These are phyloP conservation scores for Tachina grossa DNA, from an alignment of 2,888 invertebrate species.

Conservation along the genomic window DNA sequence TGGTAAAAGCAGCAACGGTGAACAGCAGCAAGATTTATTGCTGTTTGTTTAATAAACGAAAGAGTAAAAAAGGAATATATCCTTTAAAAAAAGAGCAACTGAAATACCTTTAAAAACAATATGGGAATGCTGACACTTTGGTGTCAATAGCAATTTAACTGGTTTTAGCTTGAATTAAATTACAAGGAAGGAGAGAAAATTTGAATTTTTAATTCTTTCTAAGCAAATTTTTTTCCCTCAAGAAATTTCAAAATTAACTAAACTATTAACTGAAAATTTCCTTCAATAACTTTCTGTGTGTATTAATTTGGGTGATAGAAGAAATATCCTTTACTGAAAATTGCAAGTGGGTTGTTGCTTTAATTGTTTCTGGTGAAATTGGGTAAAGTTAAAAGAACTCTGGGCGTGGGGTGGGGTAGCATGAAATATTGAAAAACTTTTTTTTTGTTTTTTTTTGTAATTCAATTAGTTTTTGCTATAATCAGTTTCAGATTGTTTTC, in stretches of 20 bases:
- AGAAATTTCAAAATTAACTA: no score
- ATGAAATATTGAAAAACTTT: not conserved
- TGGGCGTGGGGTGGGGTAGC: not conserved
- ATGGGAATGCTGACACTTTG: conserved; percentile 32
- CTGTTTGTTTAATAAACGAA: not conserved
- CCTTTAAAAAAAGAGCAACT: not conserved
- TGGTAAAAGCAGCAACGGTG: no score
- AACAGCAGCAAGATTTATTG: not conserved
- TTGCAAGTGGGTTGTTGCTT: not conserved
- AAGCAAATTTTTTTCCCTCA: no score
- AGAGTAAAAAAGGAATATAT: not conserved
- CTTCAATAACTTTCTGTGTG: not conserved
- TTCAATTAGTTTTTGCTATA: not conserved
- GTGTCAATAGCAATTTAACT: conserved; percentile 54
- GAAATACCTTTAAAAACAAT: not conserved
- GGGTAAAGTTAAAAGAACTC: not conserved
- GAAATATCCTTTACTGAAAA: not conserved
- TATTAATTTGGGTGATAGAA: no score
- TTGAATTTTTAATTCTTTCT: no score
- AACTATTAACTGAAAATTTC: not conserved
- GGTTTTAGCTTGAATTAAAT: conserved; percentile 28
- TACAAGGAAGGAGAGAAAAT: no score
- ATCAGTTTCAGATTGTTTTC: no score
- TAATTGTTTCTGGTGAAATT: not conserved
- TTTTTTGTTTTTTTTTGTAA: not conserved